These are phyloP conservation scores for Pholis gunnellus DNA, from an alignment of 2,113 vertebrate genomes.

Conservation along the genomic window DNA sequence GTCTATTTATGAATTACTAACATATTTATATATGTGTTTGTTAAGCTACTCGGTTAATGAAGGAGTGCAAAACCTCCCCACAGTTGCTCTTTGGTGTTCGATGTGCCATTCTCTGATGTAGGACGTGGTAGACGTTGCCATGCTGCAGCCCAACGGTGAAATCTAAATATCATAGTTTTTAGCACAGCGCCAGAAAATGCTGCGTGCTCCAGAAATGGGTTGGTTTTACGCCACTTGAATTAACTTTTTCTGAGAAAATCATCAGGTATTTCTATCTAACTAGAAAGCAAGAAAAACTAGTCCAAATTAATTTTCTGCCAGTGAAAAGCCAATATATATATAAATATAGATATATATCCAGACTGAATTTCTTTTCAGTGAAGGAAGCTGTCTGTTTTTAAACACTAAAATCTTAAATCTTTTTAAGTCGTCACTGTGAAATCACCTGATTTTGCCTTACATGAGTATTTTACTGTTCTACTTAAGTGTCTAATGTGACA, in stretches of 20 bases:
- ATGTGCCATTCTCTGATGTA: constrained; percentile 71
- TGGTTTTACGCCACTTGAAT: constrained; percentile 44
- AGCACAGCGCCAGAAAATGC: constrained; percentile 44
- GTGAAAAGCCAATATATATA: constrained; percentile 53
- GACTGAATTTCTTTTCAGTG: constrained; percentile 42
- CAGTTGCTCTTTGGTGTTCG: constrained; percentile 79
- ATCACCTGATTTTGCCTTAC: constrained; percentile 89
- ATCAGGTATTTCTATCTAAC: constrained; percentile 73
- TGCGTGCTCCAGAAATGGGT: constrained; percentile 45
- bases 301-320: constrained; percentile 62
- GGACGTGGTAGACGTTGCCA: constrained; percentile 43
- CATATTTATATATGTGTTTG: constrained; percentile 77
- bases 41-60: constrained; percentile 74
- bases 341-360: constrained; percentile 15
- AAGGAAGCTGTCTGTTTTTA: constrained; percentile 63
- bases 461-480: constrained; percentile 83
- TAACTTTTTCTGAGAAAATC: constrained; percentile 62
- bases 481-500: constrained; percentile 82
- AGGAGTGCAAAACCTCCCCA: constrained; percentile 85
- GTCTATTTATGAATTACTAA: constrained; percentile 82
- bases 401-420: constrained; percentile 73
- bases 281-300: constrained; percentile 52
- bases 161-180: constrained; percentile 49
- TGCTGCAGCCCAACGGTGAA: constrained; percentile 63
- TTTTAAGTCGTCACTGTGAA: constrained; percentile 87